Conservation (phyloP, 1,140 invertebrate species). For the Cherax destructor region DNA sequence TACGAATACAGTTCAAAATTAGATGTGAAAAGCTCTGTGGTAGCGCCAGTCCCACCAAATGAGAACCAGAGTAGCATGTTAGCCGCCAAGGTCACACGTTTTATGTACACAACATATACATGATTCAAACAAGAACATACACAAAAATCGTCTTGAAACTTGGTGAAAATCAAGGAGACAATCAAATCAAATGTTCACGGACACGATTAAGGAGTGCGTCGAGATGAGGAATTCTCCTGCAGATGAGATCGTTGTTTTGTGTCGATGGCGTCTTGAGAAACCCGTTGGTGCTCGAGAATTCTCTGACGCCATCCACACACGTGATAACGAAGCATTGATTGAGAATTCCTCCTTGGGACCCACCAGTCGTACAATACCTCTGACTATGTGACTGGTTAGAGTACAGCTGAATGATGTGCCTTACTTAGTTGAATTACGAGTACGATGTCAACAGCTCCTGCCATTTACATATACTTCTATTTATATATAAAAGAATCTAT, state of each 20-base stretch:
- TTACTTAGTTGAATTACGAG: too few relatives aligned
- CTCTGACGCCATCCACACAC: background rate
- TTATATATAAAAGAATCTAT: too few relatives aligned
- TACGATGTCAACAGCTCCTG: too few relatives aligned
- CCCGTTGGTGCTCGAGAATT: background rate
- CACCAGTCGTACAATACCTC: slow-evolving; percentile 41
- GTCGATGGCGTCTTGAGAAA: too few relatives aligned
- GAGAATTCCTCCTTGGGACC: slow-evolving; percentile 3
- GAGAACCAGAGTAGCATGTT: slow-evolving; percentile 53
- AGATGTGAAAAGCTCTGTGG: background rate
- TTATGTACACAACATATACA: slow-evolving; percentile 69
- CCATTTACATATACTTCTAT: too few relatives aligned
- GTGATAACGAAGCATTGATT: slow-evolving; percentile 4
- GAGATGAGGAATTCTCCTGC: background rate
- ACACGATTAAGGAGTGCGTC: slow-evolving; percentile 34
- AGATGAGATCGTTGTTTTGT: background rate
- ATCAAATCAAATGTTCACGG: slow-evolving; percentile 23
- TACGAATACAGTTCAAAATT: too few relatives aligned
- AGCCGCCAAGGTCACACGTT: slow-evolving; percentile 62
- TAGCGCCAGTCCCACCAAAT: slow-evolving; percentile 33
- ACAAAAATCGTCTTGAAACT: slow-evolving; percentile 55
- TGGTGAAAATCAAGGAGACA: slow-evolving; percentile 38
- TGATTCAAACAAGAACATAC: slow-evolving; percentile 59
- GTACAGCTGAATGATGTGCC: too few relatives aligned
- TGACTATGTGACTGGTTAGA: background rate